Base-by-base conservation (phyloP, 2,113 vertebrate species). In the Rana temporaria region DNA sequence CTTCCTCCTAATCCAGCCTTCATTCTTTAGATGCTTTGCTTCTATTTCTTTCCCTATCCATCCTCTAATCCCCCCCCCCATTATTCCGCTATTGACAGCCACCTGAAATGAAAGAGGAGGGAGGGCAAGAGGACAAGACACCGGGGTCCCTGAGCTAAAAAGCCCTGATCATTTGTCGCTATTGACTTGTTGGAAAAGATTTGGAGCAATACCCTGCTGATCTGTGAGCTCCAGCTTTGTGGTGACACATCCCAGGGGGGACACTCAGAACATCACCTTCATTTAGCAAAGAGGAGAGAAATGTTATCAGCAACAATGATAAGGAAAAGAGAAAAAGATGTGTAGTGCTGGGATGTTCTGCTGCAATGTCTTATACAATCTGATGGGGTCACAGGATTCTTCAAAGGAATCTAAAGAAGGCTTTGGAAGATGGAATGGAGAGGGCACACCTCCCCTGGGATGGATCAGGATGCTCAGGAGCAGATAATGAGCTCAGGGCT, bases 121-220 rank as follows among this genome's bases (percentile, higher is more conserved):
- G 59, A 62, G 75, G 16, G 14, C 30, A 42, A 22, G 70, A 66
- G 79, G 60, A 81, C 60, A 57, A 82, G 48, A 57, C 30, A 67
- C 38, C 22, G 80, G 75, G 57, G 71, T 75, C 70, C 62, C 70
- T 74, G 60, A 66, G 80, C 80, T 82, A 82, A 82, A 74, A 82
- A 59, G 80, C 80, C 24, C 80, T 57, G 71, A 82, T 75, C 62
- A 82, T 82, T 82, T 82, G 80, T 75, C 26, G 63, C 52, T 74
- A 73, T 74, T 67, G 80, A 82, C 70, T 48, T 80, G 65, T 79
- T 59, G 78, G 8, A 55, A 56, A 60, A 80, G 66, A 80, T 80
- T 57, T 30, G 71, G 80, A 82, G 48, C 12, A 75, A 67, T 59
- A 59, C 57, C 79, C 70, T 60, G 71, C 71, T 75, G 70, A 67